These are phyloP conservation scores for Pristionchus entomophagus DNA, from an alignment of 2,888 invertebrate species.

Conservation along the genomic window DNA sequence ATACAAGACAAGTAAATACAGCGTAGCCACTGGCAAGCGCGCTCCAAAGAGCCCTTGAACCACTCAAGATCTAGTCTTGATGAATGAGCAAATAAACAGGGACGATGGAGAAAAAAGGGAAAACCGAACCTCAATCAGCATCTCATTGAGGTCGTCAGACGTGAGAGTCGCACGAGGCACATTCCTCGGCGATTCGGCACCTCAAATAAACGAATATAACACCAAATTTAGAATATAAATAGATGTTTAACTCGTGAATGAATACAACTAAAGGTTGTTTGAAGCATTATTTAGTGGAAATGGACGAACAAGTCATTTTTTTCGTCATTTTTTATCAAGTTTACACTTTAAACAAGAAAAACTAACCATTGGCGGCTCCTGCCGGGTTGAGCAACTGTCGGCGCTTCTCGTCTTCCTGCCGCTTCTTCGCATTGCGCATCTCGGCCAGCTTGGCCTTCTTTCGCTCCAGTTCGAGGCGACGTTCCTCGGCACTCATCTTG, in stretches of 20 bases:
- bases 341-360: neutral
- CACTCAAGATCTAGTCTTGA: neutral
- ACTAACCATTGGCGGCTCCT: conserved; percentile 42
- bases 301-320: too few species aligned
- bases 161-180: conserved; percentile 7
- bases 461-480: conserved; percentile 62
- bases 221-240: too few species aligned
- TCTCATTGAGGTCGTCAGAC: conserved; percentile 6
- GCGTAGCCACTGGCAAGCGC: neutral
- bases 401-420: conserved; percentile 51
- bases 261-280: too few species aligned
- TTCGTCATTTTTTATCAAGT: too few species aligned
- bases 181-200: neutral
- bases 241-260: too few species aligned
- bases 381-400: conserved; percentile 51
- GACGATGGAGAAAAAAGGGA: neutral
- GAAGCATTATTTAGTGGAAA: too few species aligned
- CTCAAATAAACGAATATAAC: neutral
- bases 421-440: conserved; percentile 53
- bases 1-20: neutral
- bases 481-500: conserved; percentile 48
- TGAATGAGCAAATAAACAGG: neutral
- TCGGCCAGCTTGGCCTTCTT: conserved; percentile 67
- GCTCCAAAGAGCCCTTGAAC: neutral
- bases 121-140: conserved; percentile 27